Evolutionary conservation across 2,797 vertebrate species (phyloP).

Genomic region (Myioborus miniatus): DNA sequence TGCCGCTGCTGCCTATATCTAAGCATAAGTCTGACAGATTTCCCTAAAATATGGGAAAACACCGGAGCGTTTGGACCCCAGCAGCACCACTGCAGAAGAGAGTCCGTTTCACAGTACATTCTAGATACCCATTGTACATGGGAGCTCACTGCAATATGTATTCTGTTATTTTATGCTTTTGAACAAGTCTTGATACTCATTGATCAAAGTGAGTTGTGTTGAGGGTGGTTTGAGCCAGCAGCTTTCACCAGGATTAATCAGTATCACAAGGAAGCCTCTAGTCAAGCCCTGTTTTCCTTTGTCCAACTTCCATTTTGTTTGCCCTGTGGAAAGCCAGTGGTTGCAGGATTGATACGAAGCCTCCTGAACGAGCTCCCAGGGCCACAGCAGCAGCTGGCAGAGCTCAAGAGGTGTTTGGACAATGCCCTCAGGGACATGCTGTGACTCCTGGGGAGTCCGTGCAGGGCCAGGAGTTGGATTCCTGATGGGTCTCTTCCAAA

Average conservation of each 20-base stretch:
- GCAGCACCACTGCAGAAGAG: fast-evolving
- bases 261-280: fast-evolving
- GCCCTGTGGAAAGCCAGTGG: not conserved
- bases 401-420: not conserved
- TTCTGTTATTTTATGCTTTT: not conserved
- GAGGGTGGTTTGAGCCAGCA: not conserved
- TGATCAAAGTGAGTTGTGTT: not conserved
- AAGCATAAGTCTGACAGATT: not conserved
- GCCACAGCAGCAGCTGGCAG: not conserved
- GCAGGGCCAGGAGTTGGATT: not conserved
- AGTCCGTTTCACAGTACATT: not conserved
- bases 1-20: not conserved
- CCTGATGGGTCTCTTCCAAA: not conserved
- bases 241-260: not conserved
- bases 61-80: fast-evolving
- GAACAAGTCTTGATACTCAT: not conserved
- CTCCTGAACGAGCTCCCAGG: not conserved
- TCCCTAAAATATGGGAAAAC: not conserved
- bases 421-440: fast-evolving
- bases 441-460: not conserved
- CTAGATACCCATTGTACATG: fast-evolving
- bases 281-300: not conserved
- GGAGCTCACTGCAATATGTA: not conserved
- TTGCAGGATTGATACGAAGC: fast-evolving
- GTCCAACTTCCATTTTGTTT: not conserved